These are phyloP conservation scores for Sparidentex hasta DNA, from an alignment of 2,797 vertebrate genomes.

Conservation along the genomic window DNA sequence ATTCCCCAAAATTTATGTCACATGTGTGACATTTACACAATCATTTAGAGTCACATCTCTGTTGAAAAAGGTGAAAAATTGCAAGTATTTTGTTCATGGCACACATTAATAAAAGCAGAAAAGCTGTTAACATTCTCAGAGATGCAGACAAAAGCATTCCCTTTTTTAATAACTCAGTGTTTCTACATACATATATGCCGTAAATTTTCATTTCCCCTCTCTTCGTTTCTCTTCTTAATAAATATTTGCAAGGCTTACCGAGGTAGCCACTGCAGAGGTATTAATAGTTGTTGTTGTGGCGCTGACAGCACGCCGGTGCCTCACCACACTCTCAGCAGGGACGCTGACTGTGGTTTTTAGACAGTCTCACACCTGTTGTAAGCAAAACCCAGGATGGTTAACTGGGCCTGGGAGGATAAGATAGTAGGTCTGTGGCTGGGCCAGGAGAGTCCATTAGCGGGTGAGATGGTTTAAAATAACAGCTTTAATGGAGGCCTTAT, in stretches of 20 bases:
- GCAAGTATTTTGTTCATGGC: not conserved
- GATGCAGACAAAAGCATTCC: not conserved
- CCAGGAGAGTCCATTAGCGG: slow-evolving; percentile 79
- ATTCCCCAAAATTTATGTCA: not conserved
- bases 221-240: slow-evolving; percentile 10
- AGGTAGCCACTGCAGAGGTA: slow-evolving; percentile 56
- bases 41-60: not conserved
- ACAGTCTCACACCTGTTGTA: slow-evolving; percentile 77
- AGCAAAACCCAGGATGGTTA: slow-evolving; percentile 64
- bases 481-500: slow-evolving; percentile 84
- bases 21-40: not conserved
- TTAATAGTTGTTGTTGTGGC: slow-evolving; percentile 65
- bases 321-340: slow-evolving; percentile 62
- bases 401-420: slow-evolving; percentile 80
- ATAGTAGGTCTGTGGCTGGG: slow-evolving; percentile 71
- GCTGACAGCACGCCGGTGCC: slow-evolving; percentile 68
- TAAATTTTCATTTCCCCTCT: slow-evolving; percentile 20
- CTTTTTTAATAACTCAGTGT: slow-evolving; percentile 23
- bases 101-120: not conserved
- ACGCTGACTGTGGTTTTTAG: slow-evolving; percentile 63
- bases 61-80: not conserved
- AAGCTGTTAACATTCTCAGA: not conserved
- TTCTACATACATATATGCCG: not conserved
- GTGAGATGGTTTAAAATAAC: slow-evolving; percentile 81
- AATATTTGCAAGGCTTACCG: slow-evolving; percentile 49